Evolutionary conservation across 2,113 vertebrate genomes (phyloP).

Genomic region (Rhizomys pruinosus): DNA sequence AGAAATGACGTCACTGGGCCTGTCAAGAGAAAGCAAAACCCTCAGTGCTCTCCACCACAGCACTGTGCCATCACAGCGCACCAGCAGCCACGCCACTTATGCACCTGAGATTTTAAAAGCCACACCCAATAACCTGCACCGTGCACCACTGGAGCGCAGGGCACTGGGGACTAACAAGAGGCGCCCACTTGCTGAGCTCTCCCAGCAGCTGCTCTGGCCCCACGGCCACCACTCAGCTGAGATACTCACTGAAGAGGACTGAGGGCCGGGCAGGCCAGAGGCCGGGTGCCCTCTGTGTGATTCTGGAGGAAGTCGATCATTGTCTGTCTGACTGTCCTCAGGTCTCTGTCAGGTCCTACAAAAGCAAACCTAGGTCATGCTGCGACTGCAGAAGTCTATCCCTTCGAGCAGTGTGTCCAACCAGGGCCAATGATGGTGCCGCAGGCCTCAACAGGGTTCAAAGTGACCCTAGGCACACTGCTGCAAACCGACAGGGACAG

Average conservation of each 20-base stretch:
- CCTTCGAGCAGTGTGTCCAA: not conserved
- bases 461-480: not conserved
- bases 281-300: constrained; percentile 88
- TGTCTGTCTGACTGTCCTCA: constrained; percentile 90
- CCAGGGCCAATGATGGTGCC: not conserved
- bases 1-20: constrained; percentile 84
- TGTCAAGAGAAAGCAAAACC: constrained; percentile 70
- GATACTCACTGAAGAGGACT: constrained; percentile 88
- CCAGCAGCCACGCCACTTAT: fast-evolving
- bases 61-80: fast-evolving
- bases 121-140: fast-evolving
- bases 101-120: fast-evolving
- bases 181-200: not conserved
- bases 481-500: not conserved
- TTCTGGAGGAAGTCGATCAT: constrained; percentile 96
- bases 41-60: not conserved
- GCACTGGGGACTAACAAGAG: not conserved
- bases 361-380: fast-evolving
- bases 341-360: constrained; percentile 90
- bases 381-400: fast-evolving
- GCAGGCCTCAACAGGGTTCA: not conserved
- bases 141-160: not conserved
- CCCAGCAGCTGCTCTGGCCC: not conserved
- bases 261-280: constrained; percentile 88
- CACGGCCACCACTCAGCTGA: fast-evolving